A percentile compares a stretch with the other conserved stretches of the same genome.
phyloP scores from a whole-genome alignment of 2,888 invertebrate genomes.

The Rhorus exstirpatorius region DNA sequence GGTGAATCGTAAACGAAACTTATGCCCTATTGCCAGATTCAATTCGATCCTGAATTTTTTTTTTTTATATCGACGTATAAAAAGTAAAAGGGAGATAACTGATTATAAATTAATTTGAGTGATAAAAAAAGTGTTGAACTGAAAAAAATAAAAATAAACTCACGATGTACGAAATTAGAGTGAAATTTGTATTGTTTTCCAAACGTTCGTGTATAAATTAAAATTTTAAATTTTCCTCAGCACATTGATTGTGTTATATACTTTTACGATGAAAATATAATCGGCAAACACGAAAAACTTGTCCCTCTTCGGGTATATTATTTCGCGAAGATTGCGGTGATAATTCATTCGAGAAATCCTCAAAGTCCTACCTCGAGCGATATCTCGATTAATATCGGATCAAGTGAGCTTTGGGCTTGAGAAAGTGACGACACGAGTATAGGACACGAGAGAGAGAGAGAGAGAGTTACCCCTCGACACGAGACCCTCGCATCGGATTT shows the following conservation, averaged over 20 bases:
- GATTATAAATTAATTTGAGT: too few species aligned
- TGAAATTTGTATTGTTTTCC: too few species aligned
- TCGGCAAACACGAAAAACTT: background rate
- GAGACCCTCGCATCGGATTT: conserved; percentile 29
- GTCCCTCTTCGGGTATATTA: background rate
- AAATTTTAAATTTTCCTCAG: background rate
- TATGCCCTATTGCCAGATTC: conserved; percentile 42
- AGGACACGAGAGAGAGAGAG: conserved; percentile 16
- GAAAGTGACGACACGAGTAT: conserved; percentile 67
- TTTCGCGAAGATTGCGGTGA: conserved; percentile 30
- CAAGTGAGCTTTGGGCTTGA: conserved; percentile 74
- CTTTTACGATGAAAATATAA: background rate
- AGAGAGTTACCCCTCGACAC: background rate
- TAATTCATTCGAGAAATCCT: conserved; percentile 59
- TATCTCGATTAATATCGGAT: conserved; percentile 75
- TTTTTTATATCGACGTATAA: background rate
- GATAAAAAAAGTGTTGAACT: too few species aligned
- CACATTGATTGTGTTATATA: background rate
- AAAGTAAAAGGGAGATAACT: too few species aligned
- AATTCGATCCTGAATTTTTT: conserved; percentile 5
- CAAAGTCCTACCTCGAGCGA: conserved; percentile 50
- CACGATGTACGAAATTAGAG: too few species aligned
- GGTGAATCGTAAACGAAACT: conserved; percentile 43
- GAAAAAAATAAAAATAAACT: background rate
- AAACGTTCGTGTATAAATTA: background rate